phyloP scores from a whole-genome alignment of 2,888 invertebrate genomes.

The Lasioglossum zephyrum region DNA sequence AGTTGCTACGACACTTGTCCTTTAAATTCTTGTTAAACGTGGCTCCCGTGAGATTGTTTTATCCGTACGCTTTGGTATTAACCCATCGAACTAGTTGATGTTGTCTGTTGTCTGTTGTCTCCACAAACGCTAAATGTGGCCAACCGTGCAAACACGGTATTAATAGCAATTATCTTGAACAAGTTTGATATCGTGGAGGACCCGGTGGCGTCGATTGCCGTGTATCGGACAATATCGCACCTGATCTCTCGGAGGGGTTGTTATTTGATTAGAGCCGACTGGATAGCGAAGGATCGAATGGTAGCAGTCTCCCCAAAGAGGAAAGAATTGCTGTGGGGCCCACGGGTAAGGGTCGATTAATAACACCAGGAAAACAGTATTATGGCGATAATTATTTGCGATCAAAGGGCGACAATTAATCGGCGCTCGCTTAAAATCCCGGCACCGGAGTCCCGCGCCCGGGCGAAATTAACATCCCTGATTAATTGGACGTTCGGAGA shows the following conservation, averaged over 20 bases:
- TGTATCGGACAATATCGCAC: neutral
- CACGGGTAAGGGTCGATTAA: constrained; percentile 34
- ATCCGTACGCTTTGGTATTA: too few species aligned
- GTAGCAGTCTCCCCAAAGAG: neutral
- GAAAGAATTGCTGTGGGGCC: neutral
- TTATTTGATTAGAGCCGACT: neutral
- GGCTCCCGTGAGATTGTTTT: too few species aligned
- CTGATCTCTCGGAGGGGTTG: constrained; percentile 1
- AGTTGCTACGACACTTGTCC: too few species aligned
- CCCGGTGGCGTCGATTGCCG: neutral
- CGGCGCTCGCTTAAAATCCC: constrained; percentile 54
- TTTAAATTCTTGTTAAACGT: too few species aligned
- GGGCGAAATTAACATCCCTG: constrained; percentile 65
- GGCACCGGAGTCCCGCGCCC: constrained; percentile 1
- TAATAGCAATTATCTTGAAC: neutral
- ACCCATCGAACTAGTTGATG: too few species aligned
- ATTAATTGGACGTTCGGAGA: constrained; percentile 65
- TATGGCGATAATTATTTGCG: constrained; percentile 47
- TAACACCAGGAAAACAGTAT: constrained; percentile 22
- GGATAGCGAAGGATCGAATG: neutral
- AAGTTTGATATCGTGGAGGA: neutral
- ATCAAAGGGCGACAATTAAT: constrained; percentile 58
- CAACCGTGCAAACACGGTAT: neutral
- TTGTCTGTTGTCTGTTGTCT: too few species aligned
- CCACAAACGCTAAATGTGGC: neutral